Evolutionary conservation across 2,797 vertebrate species (phyloP).

Genomic region (Hydrolagus colliei): DNA sequence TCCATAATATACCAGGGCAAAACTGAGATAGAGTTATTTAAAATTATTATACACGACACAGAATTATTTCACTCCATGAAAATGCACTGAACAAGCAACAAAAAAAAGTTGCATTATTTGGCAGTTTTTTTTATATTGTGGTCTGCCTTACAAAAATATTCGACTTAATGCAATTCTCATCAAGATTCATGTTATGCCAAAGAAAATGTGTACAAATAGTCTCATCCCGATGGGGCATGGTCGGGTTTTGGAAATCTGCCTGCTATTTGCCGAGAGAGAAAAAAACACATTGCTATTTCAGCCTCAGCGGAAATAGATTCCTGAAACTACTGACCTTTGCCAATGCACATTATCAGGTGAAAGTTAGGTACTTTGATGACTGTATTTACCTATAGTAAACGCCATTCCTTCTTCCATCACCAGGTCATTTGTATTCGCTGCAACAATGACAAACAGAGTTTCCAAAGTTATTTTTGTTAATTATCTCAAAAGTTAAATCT

Average conservation of each 20-base stretch:
- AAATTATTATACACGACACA: background rate
- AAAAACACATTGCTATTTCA: background rate
- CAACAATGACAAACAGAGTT: conserved; percentile 43
- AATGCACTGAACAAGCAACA: background rate
- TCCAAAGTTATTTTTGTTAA: background rate
- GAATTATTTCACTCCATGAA: background rate
- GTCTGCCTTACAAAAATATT: background rate
- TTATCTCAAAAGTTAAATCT: conserved; percentile 27
- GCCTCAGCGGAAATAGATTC: background rate
- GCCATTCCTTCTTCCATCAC: conserved; percentile 91
- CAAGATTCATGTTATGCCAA: conserved; percentile 6
- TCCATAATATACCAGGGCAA: background rate
- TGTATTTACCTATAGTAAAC: conserved; percentile 83
- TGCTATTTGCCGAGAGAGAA: background rate
- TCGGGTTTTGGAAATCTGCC: background rate
- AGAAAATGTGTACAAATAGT: background rate
- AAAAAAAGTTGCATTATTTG: background rate
- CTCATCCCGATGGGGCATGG: background rate
- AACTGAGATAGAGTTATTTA: background rate
- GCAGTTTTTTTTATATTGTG: background rate
- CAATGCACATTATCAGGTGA: background rate
- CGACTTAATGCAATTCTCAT: background rate
- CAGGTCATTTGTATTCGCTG: conserved; percentile 79
- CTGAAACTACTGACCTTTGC: background rate
- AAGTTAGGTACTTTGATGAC: background rate